phyloP scores from a whole-genome alignment of 2,888 invertebrate species.

The Sarcophaga rosellei region DNA sequence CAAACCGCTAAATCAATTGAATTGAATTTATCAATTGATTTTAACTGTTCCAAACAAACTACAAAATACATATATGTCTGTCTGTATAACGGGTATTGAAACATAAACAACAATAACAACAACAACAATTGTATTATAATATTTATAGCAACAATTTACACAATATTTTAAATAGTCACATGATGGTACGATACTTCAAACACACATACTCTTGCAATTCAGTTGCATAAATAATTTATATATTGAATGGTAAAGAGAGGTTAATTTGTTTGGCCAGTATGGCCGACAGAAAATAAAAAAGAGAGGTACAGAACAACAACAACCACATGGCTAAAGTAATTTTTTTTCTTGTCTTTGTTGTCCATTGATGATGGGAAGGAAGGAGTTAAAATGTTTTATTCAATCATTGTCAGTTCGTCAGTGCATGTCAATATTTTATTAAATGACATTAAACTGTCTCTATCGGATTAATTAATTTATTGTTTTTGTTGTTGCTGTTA shows the following conservation, averaged over 20 bases:
- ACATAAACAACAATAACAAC: constrained; percentile 9
- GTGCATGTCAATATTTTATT: constrained; percentile 80
- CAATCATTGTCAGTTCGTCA: constrained; percentile 76
- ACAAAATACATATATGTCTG: too few species aligned
- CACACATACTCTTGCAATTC: background rate
- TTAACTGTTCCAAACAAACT: constrained; percentile 77
- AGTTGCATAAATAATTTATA: constrained; percentile 8
- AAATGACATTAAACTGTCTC: constrained; percentile 81
- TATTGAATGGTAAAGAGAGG: constrained; percentile 51
- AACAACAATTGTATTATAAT: background rate
- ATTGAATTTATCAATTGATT: constrained; percentile 81
- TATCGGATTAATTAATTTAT: constrained; percentile 81
- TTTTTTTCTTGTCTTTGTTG: background rate
- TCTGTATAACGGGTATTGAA: background rate
- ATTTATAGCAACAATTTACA: constrained; percentile 24
- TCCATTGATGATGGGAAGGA: constrained; percentile 36
- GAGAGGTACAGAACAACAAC: constrained; percentile 13
- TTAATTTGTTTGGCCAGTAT: constrained; percentile 53
- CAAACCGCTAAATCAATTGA: constrained; percentile 79
- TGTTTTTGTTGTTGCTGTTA: constrained; percentile 74
- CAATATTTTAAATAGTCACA: background rate
- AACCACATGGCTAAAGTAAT: background rate
- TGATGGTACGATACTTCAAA: constrained; percentile 6
- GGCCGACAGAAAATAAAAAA: constrained; percentile 13
- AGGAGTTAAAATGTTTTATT: constrained; percentile 70